Evolutionary conservation across 2,113 vertebrate species (phyloP), one percentile per base, ranked within the genome.

Genomic region (Tylochromis polylepis): DNA sequence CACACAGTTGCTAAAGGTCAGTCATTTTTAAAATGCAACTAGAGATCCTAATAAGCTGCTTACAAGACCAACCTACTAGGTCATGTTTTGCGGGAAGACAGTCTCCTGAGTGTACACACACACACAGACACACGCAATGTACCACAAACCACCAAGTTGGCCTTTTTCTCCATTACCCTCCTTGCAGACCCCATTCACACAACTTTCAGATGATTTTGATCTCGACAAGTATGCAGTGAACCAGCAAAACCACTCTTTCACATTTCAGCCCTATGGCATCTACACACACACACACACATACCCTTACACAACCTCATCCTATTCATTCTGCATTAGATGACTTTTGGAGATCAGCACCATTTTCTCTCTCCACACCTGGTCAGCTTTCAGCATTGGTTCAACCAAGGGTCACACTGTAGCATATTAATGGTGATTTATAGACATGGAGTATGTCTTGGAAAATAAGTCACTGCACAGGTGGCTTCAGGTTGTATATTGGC

Each of bases 151-250:
- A 80, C 87, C 51, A 72, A 60, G 53, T 65, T 82, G 70, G 70
- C 83, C 86, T 56, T 89, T 86, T 86, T 87, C 90, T 93, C 87
- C 59, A 91, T 94, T 92, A 87, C 89, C 57, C 84, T 91, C 93
- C 88, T 78, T 15, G 51, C 91, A 93, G 94, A 95, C 89, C 94
- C 91, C 87, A 91, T 93, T 93, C 90, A 90, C 89, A 93, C 85
- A 82, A 88, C 85, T 91, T 92, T 87, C 67, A 93, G 80, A 91
- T 93, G 92, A 93, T 94, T 92, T 88, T 91, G 89, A 92, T 93
- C 90, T 92, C 58, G 65, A 88, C 67, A 82, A 91, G 77, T 88
- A 94, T 55, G 91, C 92, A 94, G 15, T 93, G 93, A 95, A 92
- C 91, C 93, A 93, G 90, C 81, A 92, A 94, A 94, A 92, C 79